phyloP scores from a whole-genome alignment of 2,113 vertebrate species.

The Microcebus lehilahytsara region DNA sequence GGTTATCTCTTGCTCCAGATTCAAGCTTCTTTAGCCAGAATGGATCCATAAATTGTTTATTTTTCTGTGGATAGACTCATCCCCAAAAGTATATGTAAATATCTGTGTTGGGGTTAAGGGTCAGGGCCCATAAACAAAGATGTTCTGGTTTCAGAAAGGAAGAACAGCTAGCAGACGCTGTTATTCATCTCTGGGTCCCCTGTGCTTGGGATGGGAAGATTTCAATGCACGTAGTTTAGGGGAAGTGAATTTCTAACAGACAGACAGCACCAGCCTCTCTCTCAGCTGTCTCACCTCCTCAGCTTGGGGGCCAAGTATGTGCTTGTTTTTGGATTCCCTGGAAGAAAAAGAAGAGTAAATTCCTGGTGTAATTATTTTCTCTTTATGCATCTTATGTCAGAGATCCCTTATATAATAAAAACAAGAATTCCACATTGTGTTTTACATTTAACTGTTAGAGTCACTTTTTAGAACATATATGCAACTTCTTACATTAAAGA shows the following conservation, averaged over 20 bases:
- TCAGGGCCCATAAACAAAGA: neutral
- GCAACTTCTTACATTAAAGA: neutral
- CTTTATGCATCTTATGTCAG: neutral
- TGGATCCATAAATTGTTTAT: neutral
- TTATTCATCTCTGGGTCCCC: neutral
- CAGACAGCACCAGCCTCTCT: neutral
- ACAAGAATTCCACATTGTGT: neutral
- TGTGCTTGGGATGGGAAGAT: neutral
- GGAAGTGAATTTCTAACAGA: neutral
- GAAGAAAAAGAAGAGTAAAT: neutral
- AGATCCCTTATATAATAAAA: neutral
- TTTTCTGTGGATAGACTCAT: neutral
- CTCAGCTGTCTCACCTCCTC: neutral
- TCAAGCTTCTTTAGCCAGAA: neutral
- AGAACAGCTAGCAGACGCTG: rapidly evolving
- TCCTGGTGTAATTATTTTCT: neutral
- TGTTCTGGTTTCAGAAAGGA: neutral
- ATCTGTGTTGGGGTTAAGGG: neutral
- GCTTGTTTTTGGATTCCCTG: neutral
- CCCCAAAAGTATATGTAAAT: neutral
- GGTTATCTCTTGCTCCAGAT: neutral
- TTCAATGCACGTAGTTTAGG: neutral
- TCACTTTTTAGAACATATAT: constrained; percentile 8
- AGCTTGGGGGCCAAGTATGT: neutral
- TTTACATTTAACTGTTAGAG: constrained; percentile 48